Evolutionary conservation across 2,888 invertebrate species (phyloP), one percentile per base, ranked within the genome.

Genomic region (Diloba caeruleocephala): DNA sequence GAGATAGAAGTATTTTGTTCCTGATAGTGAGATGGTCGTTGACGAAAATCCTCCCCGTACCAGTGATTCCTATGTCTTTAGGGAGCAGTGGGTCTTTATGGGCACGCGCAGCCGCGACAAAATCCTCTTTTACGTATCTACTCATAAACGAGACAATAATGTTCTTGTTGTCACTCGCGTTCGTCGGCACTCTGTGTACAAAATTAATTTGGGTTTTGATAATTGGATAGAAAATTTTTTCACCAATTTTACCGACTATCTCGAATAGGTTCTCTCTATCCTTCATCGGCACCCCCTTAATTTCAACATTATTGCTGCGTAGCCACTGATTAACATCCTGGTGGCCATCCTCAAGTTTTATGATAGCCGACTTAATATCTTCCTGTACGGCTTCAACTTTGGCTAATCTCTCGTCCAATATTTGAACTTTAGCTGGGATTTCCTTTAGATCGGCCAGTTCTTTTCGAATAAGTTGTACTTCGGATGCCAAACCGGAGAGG

Each of bases 391-490:
- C 9, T 14, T 31, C 14, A 13, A 31, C 14, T 7, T 31, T 14
- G 7, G 7, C 14, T 3, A 31, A 6, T 29, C 29, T 29, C 29
- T 29, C 29, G 12, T 29, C 29, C 29, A 29, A 29, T 12, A 6
- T 12, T 12, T 6, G 7, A 13, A 29, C 13, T 12, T 29, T 29
- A 1, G 12, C 29, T 7, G 29, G 29, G 12, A 29, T 5, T 13
- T 29, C 29, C 29, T 12, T 29, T 7, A 29, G 12, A 29, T 29
- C 12, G 7, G 29, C 12, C 29, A 29, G 12, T 12, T 29, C 29
- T 6, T 29, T 10, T 12, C 29, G 29, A 12, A 29, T 29, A 12
- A 29, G 29, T 29, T 29, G 29, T 12, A 29, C 29, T 29, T 29
- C 29, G 2, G 13, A 29, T 29, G 29, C 29, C 12, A 29, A 12